A percentile compares a stretch with the other conserved stretches of the same genome.
These are phyloP conservation scores for Apodemus sylvaticus DNA, from an alignment of 2,113 vertebrate species.

Conservation along the genomic window DNA sequence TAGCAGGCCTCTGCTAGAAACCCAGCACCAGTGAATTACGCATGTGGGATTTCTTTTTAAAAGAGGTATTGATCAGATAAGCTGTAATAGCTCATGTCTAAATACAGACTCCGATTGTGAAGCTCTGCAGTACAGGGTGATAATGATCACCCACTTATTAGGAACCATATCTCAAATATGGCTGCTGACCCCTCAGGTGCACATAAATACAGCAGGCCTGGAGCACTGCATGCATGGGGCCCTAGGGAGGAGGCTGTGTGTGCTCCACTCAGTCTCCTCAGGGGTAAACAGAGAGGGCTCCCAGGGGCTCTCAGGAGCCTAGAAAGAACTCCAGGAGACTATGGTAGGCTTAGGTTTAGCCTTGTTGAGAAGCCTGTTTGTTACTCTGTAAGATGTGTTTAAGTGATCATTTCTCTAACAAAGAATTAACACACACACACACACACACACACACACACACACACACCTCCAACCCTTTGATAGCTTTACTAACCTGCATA, in stretches of 20 bases:
- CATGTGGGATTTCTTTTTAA: conserved; percentile 78
- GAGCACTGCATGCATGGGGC: accelerated
- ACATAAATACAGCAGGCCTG: background rate
- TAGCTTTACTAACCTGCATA: background rate
- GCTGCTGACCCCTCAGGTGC: background rate
- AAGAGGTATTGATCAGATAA: conserved; percentile 82
- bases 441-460: background rate
- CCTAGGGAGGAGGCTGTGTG: background rate
- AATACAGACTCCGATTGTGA: conserved; percentile 67
- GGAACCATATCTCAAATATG: conserved; percentile 45
- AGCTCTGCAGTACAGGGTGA: conserved; percentile 49
- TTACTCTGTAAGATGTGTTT: background rate
- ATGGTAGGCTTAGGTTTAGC: background rate
- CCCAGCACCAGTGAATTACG: conserved; percentile 64
- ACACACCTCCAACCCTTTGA: background rate
- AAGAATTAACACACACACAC: background rate
- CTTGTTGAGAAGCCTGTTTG: background rate
- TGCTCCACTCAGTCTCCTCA: background rate
- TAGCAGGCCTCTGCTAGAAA: conserved; percentile 72
- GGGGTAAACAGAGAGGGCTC: background rate
- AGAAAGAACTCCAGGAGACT: background rate
- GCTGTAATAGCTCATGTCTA: conserved; percentile 72
- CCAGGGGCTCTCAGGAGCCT: background rate
- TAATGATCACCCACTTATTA: conserved; percentile 37
- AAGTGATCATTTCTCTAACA: background rate